These are phyloP conservation scores for Pararge aegeria DNA, from an alignment of 1,140 invertebrate genomes.

Conservation along the genomic window DNA sequence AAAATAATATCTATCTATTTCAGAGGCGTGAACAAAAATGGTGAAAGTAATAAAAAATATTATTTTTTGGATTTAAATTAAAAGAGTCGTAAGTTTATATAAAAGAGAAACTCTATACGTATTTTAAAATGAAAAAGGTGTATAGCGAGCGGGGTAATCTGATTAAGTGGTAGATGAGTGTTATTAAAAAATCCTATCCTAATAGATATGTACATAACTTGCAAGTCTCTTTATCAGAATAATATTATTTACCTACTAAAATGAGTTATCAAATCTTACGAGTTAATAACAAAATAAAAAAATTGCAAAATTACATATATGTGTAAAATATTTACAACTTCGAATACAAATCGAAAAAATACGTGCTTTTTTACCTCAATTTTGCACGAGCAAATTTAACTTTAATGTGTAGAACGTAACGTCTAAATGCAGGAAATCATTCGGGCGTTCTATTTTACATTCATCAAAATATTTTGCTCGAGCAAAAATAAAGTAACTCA, in stretches of 20 bases:
- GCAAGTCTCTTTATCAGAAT: conserved; percentile 71
- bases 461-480: neutral
- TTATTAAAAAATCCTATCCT: conserved; percentile 64
- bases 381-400: neutral
- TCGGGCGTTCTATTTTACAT: neutral
- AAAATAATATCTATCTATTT: no score
- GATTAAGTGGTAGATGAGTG: neutral
- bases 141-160: neutral
- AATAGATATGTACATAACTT: conserved; percentile 77
- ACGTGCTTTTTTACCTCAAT: neutral
- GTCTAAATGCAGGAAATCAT: neutral
- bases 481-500: neutral
- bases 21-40: no score
- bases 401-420: neutral
- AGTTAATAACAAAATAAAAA: conserved; percentile 67
- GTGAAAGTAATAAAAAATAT: neutral
- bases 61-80: neutral
- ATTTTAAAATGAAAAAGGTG: neutral
- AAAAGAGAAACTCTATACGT: neutral
- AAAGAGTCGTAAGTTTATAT: no score
- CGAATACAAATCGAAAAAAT: conserved; percentile 43
- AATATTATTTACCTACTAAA: conserved; percentile 55
- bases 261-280: conserved; percentile 64
- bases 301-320: conserved; percentile 73
- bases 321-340: conserved; percentile 77